These are phyloP conservation scores for Drosophila neotestacea DNA, from an alignment of 2,888 invertebrate species.

Conservation along the genomic window DNA sequence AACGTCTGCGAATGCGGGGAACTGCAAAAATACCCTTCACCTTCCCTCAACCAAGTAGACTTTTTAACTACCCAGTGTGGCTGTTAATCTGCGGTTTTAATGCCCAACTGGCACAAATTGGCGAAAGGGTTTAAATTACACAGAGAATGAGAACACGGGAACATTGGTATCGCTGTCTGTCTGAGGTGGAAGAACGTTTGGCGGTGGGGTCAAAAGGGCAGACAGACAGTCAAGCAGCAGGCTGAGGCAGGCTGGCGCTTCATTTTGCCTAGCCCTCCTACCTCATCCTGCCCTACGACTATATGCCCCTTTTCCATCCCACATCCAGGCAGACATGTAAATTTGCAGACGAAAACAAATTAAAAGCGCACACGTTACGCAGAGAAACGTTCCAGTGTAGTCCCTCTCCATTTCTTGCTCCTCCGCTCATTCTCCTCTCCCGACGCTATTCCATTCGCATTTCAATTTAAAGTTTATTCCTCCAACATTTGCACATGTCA, in stretches of 20 bases:
- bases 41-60: constrained; percentile 13
- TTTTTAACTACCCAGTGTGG: constrained; percentile 76
- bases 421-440: not conserved
- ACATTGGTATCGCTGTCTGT: not conserved
- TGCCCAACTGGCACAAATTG: constrained; percentile 78
- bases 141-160: constrained; percentile 11
- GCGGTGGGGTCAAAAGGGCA: constrained; percentile 34
- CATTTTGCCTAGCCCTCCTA: not conserved
- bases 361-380: constrained; percentile 70
- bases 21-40: constrained; percentile 14
- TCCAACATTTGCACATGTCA: constrained; percentile 22
- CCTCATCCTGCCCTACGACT: not conserved
- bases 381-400: constrained; percentile 27
- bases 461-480: constrained; percentile 50
- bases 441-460: not conserved
- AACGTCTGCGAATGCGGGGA: constrained; percentile 69
- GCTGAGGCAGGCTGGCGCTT: constrained; percentile 7
- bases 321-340: constrained; percentile 62
- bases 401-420: not conserved
- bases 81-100: constrained; percentile 81
- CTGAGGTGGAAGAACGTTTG: not conserved
- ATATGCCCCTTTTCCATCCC: not conserved
- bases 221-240: constrained; percentile 7
- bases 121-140: constrained; percentile 74
- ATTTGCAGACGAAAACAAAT: constrained; percentile 78